Evolutionary conservation across 2,888 invertebrate species (phyloP).

Genomic region (Epistrophe grossulariae): DNA sequence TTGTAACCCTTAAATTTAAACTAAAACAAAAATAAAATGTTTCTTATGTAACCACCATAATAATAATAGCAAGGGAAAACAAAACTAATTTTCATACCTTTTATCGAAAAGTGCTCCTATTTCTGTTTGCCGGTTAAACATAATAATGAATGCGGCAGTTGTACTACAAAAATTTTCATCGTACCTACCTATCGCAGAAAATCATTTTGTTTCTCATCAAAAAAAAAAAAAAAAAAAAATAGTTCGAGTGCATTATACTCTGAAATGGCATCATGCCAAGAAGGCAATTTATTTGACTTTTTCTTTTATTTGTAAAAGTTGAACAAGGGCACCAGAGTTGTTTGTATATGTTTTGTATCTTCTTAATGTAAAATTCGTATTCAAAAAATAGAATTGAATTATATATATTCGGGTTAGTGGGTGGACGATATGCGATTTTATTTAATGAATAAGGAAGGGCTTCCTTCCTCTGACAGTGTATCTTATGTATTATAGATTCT

Average conservation of each 20-base stretch:
- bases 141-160: constrained; percentile 20
- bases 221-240: not conserved
- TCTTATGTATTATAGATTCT: not conserved
- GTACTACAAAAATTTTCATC: not conserved
- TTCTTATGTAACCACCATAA: no score
- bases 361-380: constrained; percentile 13
- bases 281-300: constrained; percentile 48
- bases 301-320: constrained; percentile 11
- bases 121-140: constrained; percentile 14
- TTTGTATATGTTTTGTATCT: not conserved
- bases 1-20: no score
- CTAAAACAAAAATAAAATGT: no score
- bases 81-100: not conserved
- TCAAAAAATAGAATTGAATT: constrained; percentile 59
- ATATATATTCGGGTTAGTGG: constrained; percentile 69
- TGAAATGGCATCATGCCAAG: constrained; percentile 59
- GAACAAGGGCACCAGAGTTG: constrained; percentile 58
- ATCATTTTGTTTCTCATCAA: not conserved
- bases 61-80: no score
- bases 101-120: not conserved
- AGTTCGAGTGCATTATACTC: constrained; percentile 58
- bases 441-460: constrained; percentile 2
- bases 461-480: not conserved
- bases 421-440: constrained; percentile 27
- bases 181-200: constrained; percentile 3